These are phyloP conservation scores for Eupristina koningsbergeri DNA, from an alignment of 1,140 invertebrate species.

Conservation along the genomic window DNA sequence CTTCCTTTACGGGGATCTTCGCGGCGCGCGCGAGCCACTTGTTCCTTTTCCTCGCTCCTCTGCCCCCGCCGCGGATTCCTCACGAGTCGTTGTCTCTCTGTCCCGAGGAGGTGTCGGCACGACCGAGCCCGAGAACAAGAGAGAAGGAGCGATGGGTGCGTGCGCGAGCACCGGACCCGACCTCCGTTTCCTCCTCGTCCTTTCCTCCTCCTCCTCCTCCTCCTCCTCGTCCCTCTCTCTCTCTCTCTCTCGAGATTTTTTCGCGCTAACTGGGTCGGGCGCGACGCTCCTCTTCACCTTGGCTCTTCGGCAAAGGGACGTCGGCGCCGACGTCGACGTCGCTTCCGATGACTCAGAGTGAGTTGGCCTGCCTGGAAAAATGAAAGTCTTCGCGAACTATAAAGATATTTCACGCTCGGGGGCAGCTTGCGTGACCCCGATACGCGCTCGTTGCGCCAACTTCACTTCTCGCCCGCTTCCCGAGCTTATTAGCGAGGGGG, in stretches of 20 bases:
- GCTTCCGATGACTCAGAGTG: background rate
- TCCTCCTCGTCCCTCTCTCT: background rate
- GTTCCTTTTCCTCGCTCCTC: conserved; percentile 45
- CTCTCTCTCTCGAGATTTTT: background rate
- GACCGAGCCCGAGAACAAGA: background rate
- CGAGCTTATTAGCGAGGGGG: background rate
- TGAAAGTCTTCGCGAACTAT: conserved; percentile 13
- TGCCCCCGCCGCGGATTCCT: conserved; percentile 38
- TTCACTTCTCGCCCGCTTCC: background rate
- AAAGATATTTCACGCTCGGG: background rate
- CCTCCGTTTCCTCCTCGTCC: conserved; percentile 21
- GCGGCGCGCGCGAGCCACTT: conserved; percentile 45
- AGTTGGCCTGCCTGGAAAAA: background rate
- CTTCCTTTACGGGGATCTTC: conserved; percentile 45
- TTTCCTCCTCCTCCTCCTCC: background rate
- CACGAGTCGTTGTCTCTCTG: conserved; percentile 48
- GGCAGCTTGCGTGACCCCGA: background rate
- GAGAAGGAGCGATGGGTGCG: conserved; percentile 21
- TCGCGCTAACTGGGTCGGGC: conserved; percentile 35
- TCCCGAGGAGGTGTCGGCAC: conserved; percentile 27
- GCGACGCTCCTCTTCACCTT: conserved; percentile 9
- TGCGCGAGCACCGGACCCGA: conserved; percentile 33
- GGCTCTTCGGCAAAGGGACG: background rate
- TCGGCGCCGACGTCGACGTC: background rate
- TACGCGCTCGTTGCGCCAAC: background rate